Evolutionary conservation across 92 coral and sea anemone genomes (phyloP), one percentile per base, ranked within the genome.

Genomic region (Metridium senile): DNA sequence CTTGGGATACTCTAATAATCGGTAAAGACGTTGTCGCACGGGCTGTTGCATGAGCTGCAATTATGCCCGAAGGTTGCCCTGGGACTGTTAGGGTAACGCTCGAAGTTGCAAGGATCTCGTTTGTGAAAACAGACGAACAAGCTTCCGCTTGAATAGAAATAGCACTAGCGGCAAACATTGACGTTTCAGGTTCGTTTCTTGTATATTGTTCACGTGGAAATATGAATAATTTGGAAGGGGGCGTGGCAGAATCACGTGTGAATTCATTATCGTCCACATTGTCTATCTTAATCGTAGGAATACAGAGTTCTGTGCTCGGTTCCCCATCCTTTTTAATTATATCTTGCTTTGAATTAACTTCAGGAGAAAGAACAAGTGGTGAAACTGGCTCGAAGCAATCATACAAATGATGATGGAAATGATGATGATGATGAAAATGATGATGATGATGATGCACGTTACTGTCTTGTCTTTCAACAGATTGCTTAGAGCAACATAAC

Each of bases 371-470:
- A 1, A 83, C 63, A 28, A 45, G 80, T 27, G 99, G 96, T 9
- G 96, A 92, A 11, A 87, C 27, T 13, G 97, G 97, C 22, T 78
- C 87, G 74, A 84, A 93, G 76, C 97, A 86, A 46, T 89, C 89
- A 66, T 92, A 91, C 62, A 89, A 64, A 59, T 95, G 94, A 66
- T 95, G 99, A 82, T 95, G 99, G 61, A 95, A 84, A 53, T 95
- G 96, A 71, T 95, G 97, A 68, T 92, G 99, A 75, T 93, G 98
- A 47, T 85, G 84, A 43, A 90, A 30, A 32, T 93, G 98, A 54
- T 93, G 96, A 66, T 89, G 93, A 52, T 89, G 98, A 56, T 90
- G 93, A 64, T 93, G 98, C 32, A 93, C 86, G 27, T 82, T 89
- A 33, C 83, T 87, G 9, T 84, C 78, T 34, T 85, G 32, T 1